Conservation (phyloP, 2,797 vertebrate genomes). For the Harpagifer antarcticus region DNA sequence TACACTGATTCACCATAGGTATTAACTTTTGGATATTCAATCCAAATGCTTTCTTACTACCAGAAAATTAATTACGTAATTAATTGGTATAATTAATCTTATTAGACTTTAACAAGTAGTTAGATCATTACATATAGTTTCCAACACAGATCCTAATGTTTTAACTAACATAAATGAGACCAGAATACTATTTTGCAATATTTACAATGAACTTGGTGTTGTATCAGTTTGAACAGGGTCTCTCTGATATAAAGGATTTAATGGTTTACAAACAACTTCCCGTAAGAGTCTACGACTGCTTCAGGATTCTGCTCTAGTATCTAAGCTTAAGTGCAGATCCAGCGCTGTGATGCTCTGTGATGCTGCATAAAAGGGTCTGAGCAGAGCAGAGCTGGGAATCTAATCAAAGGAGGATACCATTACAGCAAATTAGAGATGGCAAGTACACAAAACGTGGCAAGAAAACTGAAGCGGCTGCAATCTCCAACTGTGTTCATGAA, state of each 20-base stretch:
- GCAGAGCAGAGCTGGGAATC: slow-evolving; percentile 69
- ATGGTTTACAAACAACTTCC: slow-evolving; percentile 15
- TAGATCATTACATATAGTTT: not conserved
- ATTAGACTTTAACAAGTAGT: not conserved
- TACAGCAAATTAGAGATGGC: slow-evolving; percentile 77
- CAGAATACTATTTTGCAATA: not conserved
- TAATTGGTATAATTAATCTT: not conserved
- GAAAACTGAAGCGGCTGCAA: slow-evolving; percentile 60
- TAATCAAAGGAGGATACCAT: slow-evolving; percentile 79
- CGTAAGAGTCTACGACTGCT: slow-evolving; percentile 5
- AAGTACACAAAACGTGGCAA: slow-evolving; percentile 56
- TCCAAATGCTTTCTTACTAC: too few species aligned
- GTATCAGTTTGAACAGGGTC: not conserved
- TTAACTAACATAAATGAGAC: not conserved
- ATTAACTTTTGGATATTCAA: not conserved
- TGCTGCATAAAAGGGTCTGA: slow-evolving; percentile 70
- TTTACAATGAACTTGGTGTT: not conserved
- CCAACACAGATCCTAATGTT: not conserved
- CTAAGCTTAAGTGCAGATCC: slow-evolving; percentile 35
- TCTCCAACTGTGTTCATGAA: slow-evolving; percentile 46
- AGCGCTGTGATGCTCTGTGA: slow-evolving; percentile 53
- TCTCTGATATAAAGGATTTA: not conserved
- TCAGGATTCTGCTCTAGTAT: slow-evolving; percentile 35
- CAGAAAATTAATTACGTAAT: slow-evolving; percentile 5
- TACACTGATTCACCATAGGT: not conserved